Conservation (phyloP, 2,797 vertebrate species). For the Pogoniulus pusillus region DNA sequence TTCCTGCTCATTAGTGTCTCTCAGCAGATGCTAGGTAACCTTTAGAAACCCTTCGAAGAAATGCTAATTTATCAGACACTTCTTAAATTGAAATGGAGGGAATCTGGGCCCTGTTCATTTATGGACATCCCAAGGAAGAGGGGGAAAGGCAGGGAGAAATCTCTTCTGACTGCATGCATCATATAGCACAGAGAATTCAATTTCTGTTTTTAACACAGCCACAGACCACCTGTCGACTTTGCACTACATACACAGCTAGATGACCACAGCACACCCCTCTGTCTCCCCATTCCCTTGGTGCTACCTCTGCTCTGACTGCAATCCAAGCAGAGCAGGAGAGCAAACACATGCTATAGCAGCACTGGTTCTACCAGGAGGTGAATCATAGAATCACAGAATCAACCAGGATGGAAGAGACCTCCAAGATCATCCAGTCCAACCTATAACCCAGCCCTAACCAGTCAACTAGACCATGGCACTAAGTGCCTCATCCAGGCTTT, state of each 20-base stretch:
- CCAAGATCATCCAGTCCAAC: too few species aligned
- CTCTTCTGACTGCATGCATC: not conserved
- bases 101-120: not conserved
- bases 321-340: not conserved
- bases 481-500: too few species aligned
- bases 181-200: not conserved
- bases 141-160: too few species aligned
- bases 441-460: too few species aligned
- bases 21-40: slow-evolving; percentile 16
- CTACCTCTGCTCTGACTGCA: not conserved
- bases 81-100: not conserved
- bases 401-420: too few species aligned
- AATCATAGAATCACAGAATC: too few species aligned
- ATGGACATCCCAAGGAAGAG: not conserved
- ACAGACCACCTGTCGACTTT: not conserved
- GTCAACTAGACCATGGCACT: too few species aligned
- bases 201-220: not conserved
- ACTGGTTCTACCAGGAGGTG: not conserved
- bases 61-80: not conserved
- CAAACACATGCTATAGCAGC: not conserved
- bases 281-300: not conserved
- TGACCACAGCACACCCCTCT: fast-evolving
- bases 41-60: slow-evolving; percentile 22
- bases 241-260: not conserved
- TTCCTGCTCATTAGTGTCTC: not conserved